Evolutionary conservation across 2,888 invertebrate genomes (phyloP), one percentile per base, ranked within the genome.

Genomic region (Coremacera marginata): DNA sequence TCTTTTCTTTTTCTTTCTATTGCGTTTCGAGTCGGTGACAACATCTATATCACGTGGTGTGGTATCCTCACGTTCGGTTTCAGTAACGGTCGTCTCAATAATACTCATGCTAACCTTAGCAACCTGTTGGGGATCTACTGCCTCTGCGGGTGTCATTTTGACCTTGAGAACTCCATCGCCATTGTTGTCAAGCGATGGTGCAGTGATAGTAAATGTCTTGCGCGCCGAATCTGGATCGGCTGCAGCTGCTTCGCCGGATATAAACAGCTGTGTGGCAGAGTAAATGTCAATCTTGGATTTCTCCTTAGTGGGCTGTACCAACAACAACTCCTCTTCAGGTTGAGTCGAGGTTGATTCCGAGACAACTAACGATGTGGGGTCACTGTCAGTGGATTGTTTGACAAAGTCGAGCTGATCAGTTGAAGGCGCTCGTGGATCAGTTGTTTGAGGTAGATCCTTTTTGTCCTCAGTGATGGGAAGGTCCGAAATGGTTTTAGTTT

Each of bases 1-100:
- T 86, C 90, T 91, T 88, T 93, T 93, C 90, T 93, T 93, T 90
- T 91, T 92, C 90, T 91, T 93, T 89, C 92, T 92, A 88, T 91
- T 92, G 86, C 90, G 90, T 83, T 92, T 91, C 67, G 89, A 89
- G 81, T 91, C 91, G 79, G 89, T 89, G 81, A 91, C 90, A 19
- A 90, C 86, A 49, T 90, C 90, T 25, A 87, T 72, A 2, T 72
- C 73, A 19, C 72, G 75, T 5, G 82, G 74, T 8, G 82, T 74
- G 0, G 82, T 71, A 9, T 76, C 76, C 22, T 78, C 76, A 5
- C 72, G 65, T 37, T 79, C 79, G 16, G 78, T 79, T 78, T 79
- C 81, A 7, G 78, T 75, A 9, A 80, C 77, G n/a, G 78, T 79
- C 83, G 84, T 90, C 81, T 89, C 88, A 16, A 86, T 82, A 62